A percentile compares a stretch with the other conserved stretches of the same genome.
Evolutionary conservation across 1,140 invertebrate species (phyloP).

Genomic region (Calliphora vicina): DNA sequence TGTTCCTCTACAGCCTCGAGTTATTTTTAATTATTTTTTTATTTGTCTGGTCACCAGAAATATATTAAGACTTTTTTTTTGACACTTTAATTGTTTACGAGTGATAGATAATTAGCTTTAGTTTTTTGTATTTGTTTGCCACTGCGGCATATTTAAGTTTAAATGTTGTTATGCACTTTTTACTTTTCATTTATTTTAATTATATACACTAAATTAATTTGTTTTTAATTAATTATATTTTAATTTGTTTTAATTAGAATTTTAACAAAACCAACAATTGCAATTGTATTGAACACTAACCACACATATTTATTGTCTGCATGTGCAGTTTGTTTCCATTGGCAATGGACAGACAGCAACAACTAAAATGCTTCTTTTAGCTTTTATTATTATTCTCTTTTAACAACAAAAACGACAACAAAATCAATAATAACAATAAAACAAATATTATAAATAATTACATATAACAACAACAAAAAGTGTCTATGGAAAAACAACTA

Average conservation of each 20-base stretch:
- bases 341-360: no score
- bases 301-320: no score
- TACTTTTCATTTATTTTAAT: neutral
- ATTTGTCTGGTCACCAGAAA: neutral
- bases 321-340: no score
- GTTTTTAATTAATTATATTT: neutral
- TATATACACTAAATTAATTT: neutral
- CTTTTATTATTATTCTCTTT: no score
- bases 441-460: neutral
- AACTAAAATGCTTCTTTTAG: no score
- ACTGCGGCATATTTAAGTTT: neutral
- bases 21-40: neutral
- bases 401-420: neutral
- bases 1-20: no score
- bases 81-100: neutral
- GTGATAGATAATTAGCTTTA: neutral
- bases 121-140: no score
- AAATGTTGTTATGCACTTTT: neutral
- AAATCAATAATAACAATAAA: neutral
- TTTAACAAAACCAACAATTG: neutral
- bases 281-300: no score
- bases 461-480: constrained; percentile 23
- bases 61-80: neutral
- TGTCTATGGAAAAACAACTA: neutral
- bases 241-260: neutral